Evolutionary conservation across 2,797 vertebrate genomes (phyloP), one percentile per base, ranked within the genome.

Genomic region (Artibeus lituratus): DNA sequence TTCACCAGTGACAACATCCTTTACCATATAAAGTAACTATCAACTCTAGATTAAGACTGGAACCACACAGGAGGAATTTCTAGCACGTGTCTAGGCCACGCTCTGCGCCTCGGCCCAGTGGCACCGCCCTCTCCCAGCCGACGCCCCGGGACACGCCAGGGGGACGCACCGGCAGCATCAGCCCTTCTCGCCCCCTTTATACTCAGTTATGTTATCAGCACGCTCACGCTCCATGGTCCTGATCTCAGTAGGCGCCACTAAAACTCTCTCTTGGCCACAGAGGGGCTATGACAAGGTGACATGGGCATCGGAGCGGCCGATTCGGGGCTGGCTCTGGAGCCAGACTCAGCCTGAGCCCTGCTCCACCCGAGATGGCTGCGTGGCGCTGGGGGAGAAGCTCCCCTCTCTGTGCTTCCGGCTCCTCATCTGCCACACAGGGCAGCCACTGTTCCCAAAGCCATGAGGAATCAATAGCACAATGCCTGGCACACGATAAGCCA

Each of bases 21-120:
- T 96, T 78, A 86, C 93, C 86, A 35, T 59, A 87, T 93, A 82
- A 97, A 97, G 90, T 91, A 90, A 96, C 74, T 87, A 91, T 93
- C 70, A 95, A 90, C 81, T 76, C 57, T 26, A 84, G 90, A 94
- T 11, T 78, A 77, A 94, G 80, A 29, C 59, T 49, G 51, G 76
- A 74, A n/a, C 91, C 37, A 37, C 42, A 51, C 18, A 10, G 80
- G 42, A 87, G 29, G 73, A 72, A 26, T 67, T n/a, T 49, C 29
- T 65, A 84, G 90, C 57, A 65, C 72, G 59, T 42, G 74, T 88
- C 19, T 15, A 77, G 84, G 49, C n/a, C 5, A 47, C 16, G 35
- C 11, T 2, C 24, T 3, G 21, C 9, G 24, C 53, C 76, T 84
- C 51, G 42, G 2, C 37, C 37, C 0, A 3, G 35, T 9, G 18